Evolutionary conservation across 1,140 invertebrate species (phyloP).

Genomic region (Gryllus bimaculatus): DNA sequence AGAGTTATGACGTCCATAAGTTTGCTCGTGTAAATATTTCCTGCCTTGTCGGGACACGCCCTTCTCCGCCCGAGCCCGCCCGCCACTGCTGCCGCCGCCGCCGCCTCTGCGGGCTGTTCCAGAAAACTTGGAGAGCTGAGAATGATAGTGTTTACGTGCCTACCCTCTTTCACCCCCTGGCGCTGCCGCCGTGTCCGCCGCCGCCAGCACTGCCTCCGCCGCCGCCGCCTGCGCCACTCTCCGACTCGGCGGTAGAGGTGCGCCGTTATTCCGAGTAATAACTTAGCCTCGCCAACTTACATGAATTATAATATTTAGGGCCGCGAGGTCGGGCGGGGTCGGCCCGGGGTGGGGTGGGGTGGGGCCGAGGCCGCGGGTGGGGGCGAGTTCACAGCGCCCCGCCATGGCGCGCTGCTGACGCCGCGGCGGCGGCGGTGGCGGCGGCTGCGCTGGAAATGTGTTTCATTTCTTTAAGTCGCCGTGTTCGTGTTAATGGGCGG

Average conservation of each 20-base stretch:
- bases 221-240: too few relatives aligned
- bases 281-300: neutral
- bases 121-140: conserved; percentile 15
- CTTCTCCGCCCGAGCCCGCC: conserved; percentile 7
- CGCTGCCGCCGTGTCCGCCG: neutral
- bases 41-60: conserved; percentile 19
- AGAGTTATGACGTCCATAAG: conserved; percentile 24
- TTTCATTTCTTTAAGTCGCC: conserved; percentile 4
- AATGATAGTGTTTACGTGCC: conserved; percentile 22
- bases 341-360: too few relatives aligned
- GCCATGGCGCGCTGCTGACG: too few relatives aligned
- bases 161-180: neutral
- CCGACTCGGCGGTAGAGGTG: neutral
- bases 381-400: too few relatives aligned
- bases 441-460: neutral
- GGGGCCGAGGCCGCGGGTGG: too few relatives aligned
- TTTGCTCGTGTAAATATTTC: conserved; percentile 22
- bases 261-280: neutral
- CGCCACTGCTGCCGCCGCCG: neutral
- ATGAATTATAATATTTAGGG: conserved; percentile 6
- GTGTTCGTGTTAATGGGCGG: neutral
- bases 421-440: too few relatives aligned
- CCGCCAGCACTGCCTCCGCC: too few relatives aligned
- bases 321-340: neutral
- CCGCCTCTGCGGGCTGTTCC: conserved; percentile 5